Evolutionary conservation across 2,797 vertebrate species (phyloP).

Genomic region (Gadopsis marmoratus): DNA sequence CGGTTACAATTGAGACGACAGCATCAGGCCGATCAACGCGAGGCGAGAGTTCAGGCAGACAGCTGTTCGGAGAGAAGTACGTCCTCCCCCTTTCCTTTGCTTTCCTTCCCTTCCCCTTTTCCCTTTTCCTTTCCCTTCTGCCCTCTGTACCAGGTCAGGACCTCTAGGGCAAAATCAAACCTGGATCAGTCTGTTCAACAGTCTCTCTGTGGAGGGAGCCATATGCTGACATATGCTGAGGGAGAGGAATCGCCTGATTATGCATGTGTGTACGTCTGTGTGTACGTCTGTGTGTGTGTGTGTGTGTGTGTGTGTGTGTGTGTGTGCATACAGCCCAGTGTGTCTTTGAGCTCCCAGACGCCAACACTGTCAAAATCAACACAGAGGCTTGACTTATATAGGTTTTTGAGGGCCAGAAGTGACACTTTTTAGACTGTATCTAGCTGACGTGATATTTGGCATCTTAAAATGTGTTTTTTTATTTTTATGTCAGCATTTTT

Average conservation of each 20-base stretch:
- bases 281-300: slow-evolving; percentile 29
- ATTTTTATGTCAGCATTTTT: slow-evolving; percentile 29
- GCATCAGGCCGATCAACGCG: slow-evolving; percentile 37
- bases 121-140: background rate
- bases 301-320: slow-evolving; percentile 37
- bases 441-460: slow-evolving; percentile 16
- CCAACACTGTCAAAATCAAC: slow-evolving; percentile 41
- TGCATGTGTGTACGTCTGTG: slow-evolving; percentile 38
- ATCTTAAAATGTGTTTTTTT: slow-evolving; percentile 31
- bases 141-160: slow-evolving; percentile 57
- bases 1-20: slow-evolving; percentile 36
- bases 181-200: slow-evolving; percentile 71
- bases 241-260: slow-evolving; percentile 47
- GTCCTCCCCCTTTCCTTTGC: background rate
- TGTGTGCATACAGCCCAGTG: background rate
- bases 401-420: slow-evolving; percentile 19
- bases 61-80: slow-evolving; percentile 31
- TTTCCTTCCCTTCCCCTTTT: background rate
- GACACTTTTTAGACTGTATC: slow-evolving; percentile 10
- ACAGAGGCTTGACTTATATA: slow-evolving; percentile 50
- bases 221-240: slow-evolving; percentile 78
- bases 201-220: slow-evolving; percentile 67
- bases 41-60: slow-evolving; percentile 51
- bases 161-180: slow-evolving; percentile 66
- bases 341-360: slow-evolving; percentile 33